Base-by-base conservation (phyloP, 1,140 invertebrate genomes). In the Leptinotarsa texana region DNA sequence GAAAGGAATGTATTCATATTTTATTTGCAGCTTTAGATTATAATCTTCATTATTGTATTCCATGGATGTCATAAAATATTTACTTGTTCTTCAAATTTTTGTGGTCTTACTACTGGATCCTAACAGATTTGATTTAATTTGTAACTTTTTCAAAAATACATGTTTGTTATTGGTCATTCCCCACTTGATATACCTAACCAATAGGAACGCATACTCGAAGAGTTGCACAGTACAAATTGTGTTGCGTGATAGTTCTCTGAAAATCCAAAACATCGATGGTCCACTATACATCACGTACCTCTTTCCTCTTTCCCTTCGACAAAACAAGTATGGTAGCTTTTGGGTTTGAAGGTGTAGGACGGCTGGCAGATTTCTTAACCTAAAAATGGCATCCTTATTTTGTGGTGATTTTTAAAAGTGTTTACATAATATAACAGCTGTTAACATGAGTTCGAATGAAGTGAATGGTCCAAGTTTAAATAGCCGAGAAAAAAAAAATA, bases 271-370 rank as follows among this genome's bases (percentile, higher is more conserved):
- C 57, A 18, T 17, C 17, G 17, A n/a, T 72, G 69, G 69, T 22
- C 57, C 8, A 24, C 69, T 72, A 49, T 63, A 63, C 51, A 72
- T 72, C 69, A 72, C 69, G 69, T 72, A 72, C 69, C 69, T 72
- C 69, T 72, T 65, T 69, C 49, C 69, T 42, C 33, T 68, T 65
- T 69, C 49, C 69, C 69, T 72, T 72, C 27, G 69, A 69, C 48
- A 69, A 72, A 72, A 72, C 57, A 62, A 62, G 57, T 72, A 72
- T 72, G 69, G 24, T 57, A 27, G 57, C 49, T 61, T 72, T 33
- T 72, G 33, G 22, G 49, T 72, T 61, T 72, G 17, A 24, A 21
- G 69, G 51, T 42, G 33, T n/a, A 42, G 21, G 18, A 62, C 17
- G 17, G 42, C 68, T 69, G 48, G 68, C 42, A 69, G 68, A 42